A percentile compares a stretch with the other conserved stretches of the same genome.
phyloP scores from a whole-genome alignment of 2,113 vertebrate species.

The Austrofundulus limnaeus region DNA sequence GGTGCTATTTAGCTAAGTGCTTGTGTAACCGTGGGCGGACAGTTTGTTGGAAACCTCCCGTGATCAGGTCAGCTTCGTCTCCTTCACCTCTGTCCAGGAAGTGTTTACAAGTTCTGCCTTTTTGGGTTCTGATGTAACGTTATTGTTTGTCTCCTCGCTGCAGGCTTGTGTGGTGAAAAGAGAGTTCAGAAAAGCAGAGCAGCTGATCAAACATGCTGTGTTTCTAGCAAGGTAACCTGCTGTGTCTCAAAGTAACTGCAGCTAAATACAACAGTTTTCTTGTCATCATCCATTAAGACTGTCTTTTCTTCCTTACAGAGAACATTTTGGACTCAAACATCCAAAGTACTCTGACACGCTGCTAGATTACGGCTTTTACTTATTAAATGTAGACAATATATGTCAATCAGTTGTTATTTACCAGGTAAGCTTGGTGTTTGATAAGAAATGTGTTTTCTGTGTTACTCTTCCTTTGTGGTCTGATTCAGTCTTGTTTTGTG shows the following conservation, averaged over 20 bases:
- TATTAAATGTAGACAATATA: conserved; percentile 99
- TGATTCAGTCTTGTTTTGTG: neutral
- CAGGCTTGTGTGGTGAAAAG: conserved; percentile 98
- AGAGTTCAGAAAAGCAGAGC: conserved; percentile 97
- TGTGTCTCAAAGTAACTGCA: neutral
- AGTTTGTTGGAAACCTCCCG: too few relatives aligned
- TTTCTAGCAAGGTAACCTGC: conserved; percentile 91
- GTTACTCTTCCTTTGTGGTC: neutral
- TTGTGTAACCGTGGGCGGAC: too few relatives aligned
- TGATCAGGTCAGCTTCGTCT: too few relatives aligned
- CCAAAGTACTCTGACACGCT: conserved; percentile 98
- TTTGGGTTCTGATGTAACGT: conserved; percentile 1
- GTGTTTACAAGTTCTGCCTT: too few relatives aligned
- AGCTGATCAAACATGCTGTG: conserved; percentile 97
- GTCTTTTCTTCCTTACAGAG: conserved; percentile 77
- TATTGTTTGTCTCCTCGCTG: conserved; percentile 5
- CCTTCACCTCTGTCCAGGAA: too few relatives aligned
- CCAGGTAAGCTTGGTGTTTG: conserved; percentile 79
- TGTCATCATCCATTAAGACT: conserved; percentile 5
- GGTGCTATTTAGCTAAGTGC: too few relatives aligned
- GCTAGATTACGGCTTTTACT: conserved; percentile 98
- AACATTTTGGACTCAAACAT: conserved; percentile 98
- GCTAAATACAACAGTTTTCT: neutral
- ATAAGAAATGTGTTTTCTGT: neutral
- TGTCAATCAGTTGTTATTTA: conserved; percentile 99